phyloP scores from a whole-genome alignment of 2,797 vertebrate genomes.

The Notolepis coatsorum region DNA sequence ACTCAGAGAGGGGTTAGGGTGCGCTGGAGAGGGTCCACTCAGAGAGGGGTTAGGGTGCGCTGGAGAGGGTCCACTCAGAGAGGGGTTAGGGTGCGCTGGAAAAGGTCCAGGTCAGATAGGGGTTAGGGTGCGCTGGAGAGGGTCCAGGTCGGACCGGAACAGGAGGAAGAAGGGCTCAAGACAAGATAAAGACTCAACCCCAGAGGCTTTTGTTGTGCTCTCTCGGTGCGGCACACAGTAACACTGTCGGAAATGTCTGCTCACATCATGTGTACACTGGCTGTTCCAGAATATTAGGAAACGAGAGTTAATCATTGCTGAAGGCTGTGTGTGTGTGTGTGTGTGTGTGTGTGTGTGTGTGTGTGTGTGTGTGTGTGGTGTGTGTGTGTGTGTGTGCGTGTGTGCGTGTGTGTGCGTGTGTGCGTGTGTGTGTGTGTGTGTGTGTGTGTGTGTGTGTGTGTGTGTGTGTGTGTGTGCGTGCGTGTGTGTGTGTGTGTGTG shows the following conservation, averaged over 20 bases:
- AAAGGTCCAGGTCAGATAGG: neutral
- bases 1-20: neutral
- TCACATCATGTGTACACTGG: too few relatives aligned
- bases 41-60: neutral
- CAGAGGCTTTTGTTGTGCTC: too few relatives aligned
- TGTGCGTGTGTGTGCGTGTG: constrained; percentile 1
- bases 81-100: neutral
- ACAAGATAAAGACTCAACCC: neutral
- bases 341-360: neutral
- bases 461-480: too few relatives aligned
- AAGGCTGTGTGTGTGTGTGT: too few relatives aligned
- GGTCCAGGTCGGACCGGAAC: too few relatives aligned
- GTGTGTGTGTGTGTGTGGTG: neutral
- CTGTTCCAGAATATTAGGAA: too few relatives aligned
- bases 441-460: neutral
- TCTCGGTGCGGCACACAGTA: too few relatives aligned
- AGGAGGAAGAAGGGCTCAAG: too few relatives aligned
- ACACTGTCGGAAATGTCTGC: too few relatives aligned
- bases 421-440: constrained; percentile 4
- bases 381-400: neutral
- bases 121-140: neutral
- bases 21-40: neutral
- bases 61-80: neutral
- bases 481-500: too few relatives aligned
- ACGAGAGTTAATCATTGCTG: too few relatives aligned